Evolutionary conservation across 2,888 invertebrate genomes (phyloP).

Genomic region (Selenia dentaria): DNA sequence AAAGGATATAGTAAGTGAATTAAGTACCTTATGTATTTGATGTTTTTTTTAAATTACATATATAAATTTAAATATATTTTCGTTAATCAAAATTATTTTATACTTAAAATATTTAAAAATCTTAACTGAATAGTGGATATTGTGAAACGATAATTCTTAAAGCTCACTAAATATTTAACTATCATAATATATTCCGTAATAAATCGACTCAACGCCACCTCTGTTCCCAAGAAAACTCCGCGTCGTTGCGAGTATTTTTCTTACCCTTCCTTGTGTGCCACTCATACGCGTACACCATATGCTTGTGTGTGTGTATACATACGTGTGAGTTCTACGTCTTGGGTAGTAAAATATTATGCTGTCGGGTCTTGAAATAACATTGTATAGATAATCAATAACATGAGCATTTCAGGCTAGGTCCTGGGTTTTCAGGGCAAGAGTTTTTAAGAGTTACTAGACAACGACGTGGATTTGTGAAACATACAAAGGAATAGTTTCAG

Average conservation of each 20-base stretch:
- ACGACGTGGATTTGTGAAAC: too few species aligned
- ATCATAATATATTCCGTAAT: too few species aligned
- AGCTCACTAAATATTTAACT: too few species aligned
- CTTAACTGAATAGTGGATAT: too few species aligned
- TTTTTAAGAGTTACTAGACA: constrained; percentile 28
- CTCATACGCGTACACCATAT: constrained; percentile 33
- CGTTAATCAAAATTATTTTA: too few species aligned
- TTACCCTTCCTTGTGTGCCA: constrained; percentile 51
- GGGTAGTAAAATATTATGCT: constrained; percentile 85
- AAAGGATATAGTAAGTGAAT: too few species aligned
- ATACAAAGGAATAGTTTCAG: too few species aligned
- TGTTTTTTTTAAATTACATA: too few species aligned
- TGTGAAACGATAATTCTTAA: too few species aligned
- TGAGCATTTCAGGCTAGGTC: constrained; percentile 60
- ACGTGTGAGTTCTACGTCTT: constrained; percentile 60
- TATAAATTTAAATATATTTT: too few species aligned
- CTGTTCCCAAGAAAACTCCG: constrained; percentile 72
- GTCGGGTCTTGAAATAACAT: constrained; percentile 83
- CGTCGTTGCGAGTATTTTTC: constrained; percentile 82
- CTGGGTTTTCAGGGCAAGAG: constrained; percentile 44
- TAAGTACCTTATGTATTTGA: too few species aligned
- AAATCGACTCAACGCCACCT: constrained; percentile 48
- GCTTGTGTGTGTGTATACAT: constrained; percentile 36
- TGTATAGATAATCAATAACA: constrained; percentile 84
- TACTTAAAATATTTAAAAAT: too few species aligned